phyloP scores from a whole-genome alignment of 1,140 invertebrate genomes.

The Coboldia fuscipes region DNA sequence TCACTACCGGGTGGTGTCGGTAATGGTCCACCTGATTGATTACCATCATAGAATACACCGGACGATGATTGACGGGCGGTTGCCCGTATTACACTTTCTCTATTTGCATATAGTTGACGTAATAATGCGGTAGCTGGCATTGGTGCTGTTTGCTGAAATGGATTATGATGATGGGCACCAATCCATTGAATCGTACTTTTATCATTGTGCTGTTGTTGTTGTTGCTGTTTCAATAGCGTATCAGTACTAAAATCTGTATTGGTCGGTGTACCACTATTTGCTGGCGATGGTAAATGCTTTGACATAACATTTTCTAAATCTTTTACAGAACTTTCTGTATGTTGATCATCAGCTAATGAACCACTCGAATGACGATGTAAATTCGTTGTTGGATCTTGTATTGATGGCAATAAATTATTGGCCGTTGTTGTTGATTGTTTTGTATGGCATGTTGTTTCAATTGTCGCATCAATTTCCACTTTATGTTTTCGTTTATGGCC shows the following conservation, averaged over 20 bases:
- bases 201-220: slow-evolving; percentile 14
- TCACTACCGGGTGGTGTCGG: slow-evolving; percentile 73
- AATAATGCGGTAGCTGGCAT: slow-evolving; percentile 66
- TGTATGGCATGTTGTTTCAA: background rate
- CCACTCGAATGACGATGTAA: background rate
- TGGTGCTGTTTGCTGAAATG: slow-evolving; percentile 35
- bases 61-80: slow-evolving; percentile 22
- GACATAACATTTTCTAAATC: slow-evolving; percentile 92
- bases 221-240: slow-evolving; percentile 53
- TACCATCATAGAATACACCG: slow-evolving; percentile 21
- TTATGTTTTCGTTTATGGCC: slow-evolving; percentile 2
- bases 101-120: slow-evolving; percentile 74
- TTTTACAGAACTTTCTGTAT: slow-evolving; percentile 31
- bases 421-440: background rate
- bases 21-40: slow-evolving; percentile 43
- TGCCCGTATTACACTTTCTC: slow-evolving; percentile 83
- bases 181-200: slow-evolving; percentile 84
- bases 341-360: slow-evolving; percentile 6
- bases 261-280: slow-evolving; percentile 18
- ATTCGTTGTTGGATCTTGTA: background rate
- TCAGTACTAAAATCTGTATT: slow-evolving; percentile 68
- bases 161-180: slow-evolving; percentile 47
- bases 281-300: slow-evolving; percentile 61
- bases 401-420: background rate
- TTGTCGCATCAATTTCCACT: background rate